Evolutionary conservation across 2,797 vertebrate species (phyloP).

Genomic region (Pteronotus mesoamericanus): DNA sequence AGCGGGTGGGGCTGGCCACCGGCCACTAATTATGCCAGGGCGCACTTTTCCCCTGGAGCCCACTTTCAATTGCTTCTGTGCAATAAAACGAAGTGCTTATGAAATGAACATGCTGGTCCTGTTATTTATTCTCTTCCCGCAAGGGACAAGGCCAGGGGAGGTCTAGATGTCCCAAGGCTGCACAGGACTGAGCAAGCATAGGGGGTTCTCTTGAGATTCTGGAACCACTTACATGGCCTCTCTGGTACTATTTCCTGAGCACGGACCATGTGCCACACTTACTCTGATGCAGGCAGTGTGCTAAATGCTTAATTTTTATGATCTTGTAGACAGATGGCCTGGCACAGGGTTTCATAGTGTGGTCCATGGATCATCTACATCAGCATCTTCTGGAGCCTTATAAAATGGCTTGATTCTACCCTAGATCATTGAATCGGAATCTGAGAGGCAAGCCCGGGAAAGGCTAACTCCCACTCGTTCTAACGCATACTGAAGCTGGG

Average conservation of each 20-base stretch:
- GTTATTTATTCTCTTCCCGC: neutral
- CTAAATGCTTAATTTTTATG: neutral
- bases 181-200: neutral
- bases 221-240: neutral
- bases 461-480: neutral
- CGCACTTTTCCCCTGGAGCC: constrained; percentile 75
- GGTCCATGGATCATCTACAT: neutral
- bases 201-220: neutral
- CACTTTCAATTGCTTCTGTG: constrained; percentile 82
- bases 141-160: neutral
- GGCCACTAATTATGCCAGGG: constrained; percentile 37
- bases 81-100: constrained; percentile 85
- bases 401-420: neutral
- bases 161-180: neutral
- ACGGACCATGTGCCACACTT: neutral
- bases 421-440: neutral
- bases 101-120: constrained; percentile 4
- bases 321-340: neutral
- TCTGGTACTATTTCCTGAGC: neutral
- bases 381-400: neutral
- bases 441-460: neutral
- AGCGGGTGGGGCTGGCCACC: constrained; percentile 14
- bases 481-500: neutral
- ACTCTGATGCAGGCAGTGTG: neutral
- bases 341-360: neutral